These are phyloP conservation scores for Ypsolopha sequella DNA, from an alignment of 2,888 invertebrate genomes.

Conservation along the genomic window DNA sequence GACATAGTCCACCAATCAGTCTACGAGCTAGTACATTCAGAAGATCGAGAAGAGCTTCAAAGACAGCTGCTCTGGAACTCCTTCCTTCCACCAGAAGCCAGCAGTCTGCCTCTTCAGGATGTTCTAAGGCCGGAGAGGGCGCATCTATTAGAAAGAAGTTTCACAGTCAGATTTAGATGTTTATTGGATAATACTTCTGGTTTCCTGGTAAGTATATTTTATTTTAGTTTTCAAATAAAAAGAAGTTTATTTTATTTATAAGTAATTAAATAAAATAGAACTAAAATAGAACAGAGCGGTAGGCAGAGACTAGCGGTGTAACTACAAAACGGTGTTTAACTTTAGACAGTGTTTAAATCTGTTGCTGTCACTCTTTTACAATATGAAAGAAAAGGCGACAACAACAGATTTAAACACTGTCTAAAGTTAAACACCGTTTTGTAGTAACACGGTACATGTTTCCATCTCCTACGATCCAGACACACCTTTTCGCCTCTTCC, in stretches of 20 bases:
- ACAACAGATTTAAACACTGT: too few species aligned
- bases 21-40: constrained; percentile 98
- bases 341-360: too few species aligned
- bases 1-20: constrained; percentile 99
- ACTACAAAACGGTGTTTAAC: too few species aligned
- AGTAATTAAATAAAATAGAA: constrained; percentile 8
- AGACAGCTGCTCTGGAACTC: constrained; percentile 96
- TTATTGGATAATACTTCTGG: constrained; percentile 99
- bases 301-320: too few species aligned
- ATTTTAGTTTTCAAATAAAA: not conserved
- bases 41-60: constrained; percentile 97
- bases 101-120: constrained; percentile 84
- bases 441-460: too few species aligned
- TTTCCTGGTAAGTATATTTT: constrained; percentile 83
- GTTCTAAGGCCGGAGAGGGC: constrained; percentile 90
- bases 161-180: constrained; percentile 99
- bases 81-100: constrained; percentile 85
- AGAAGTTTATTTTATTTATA: not conserved
- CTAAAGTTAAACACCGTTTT: too few species aligned
- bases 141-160: constrained; percentile 93
- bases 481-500: too few species aligned
- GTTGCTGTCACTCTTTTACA: too few species aligned
- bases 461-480: too few species aligned
- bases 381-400: too few species aligned
- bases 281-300: too few species aligned